Evolutionary conservation across 2,113 vertebrate species (phyloP).

Genomic region (Poecilia latipinna): DNA sequence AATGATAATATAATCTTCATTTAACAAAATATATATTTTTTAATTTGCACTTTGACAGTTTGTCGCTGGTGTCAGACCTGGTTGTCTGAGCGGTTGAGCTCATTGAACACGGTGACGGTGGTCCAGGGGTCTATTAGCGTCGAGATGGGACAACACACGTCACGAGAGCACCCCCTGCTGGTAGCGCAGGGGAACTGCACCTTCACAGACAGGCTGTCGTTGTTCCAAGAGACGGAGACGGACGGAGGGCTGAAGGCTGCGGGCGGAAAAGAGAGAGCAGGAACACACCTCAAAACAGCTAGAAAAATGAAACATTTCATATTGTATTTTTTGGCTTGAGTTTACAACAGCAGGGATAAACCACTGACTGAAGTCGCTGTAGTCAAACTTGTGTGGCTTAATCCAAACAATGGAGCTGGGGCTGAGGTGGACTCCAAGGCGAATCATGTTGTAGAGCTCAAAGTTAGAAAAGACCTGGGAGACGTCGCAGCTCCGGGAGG

Average conservation of each 20-base stretch:
- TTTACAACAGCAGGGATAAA: not conserved
- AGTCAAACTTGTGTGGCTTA: slow-evolving; percentile 42
- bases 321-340: not conserved
- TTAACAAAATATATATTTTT: too few species aligned
- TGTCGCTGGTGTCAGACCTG: slow-evolving; percentile 53
- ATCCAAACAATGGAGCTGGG: slow-evolving; percentile 46
- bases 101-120: slow-evolving; percentile 72
- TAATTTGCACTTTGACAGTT: too few species aligned
- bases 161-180: slow-evolving; percentile 61
- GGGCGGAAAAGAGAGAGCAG: not conserved
- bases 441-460: slow-evolving; percentile 63
- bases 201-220: slow-evolving; percentile 50
- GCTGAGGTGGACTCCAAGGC: slow-evolving; percentile 55
- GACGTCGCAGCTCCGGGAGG: slow-evolving; percentile 64
- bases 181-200: slow-evolving; percentile 71
- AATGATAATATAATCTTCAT: too few species aligned
- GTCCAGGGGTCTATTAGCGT: slow-evolving; percentile 48
- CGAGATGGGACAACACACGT: slow-evolving; percentile 57
- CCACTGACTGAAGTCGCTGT: slow-evolving; percentile 68
- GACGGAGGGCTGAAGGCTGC: slow-evolving; percentile 73
- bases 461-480: slow-evolving; percentile 62
- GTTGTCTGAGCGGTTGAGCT: slow-evolving; percentile 28
- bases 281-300: not conserved
- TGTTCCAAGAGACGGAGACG: slow-evolving; percentile 49
- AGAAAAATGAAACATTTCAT: too few species aligned